Conservation (phyloP, 2,113 vertebrate genomes). For the Prunella himalayana region DNA sequence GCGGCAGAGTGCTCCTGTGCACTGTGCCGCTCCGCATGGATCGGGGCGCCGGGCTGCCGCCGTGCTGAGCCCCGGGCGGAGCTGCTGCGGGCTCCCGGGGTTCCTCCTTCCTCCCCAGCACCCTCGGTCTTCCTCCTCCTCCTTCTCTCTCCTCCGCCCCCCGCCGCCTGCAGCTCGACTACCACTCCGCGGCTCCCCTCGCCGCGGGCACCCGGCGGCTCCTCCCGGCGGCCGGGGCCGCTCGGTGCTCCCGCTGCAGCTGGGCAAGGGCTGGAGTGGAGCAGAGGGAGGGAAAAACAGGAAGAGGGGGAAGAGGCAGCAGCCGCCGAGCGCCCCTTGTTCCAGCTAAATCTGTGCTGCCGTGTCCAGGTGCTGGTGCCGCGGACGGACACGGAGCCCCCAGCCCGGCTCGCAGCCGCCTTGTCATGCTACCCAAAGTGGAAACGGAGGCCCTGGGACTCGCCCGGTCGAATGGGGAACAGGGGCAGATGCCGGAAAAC, state of each 20-base stretch:
- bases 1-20: background rate
- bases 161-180: background rate
- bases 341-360: conserved; percentile 62
- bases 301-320: conserved; percentile 4
- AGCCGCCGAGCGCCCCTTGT: background rate
- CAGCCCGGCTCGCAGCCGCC: conserved; percentile 78
- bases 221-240: conserved; percentile 1
- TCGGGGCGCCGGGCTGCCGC: conserved; percentile 5
- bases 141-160: conserved; percentile 12
- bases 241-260: background rate
- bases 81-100: conserved; percentile 1
- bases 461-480: conserved; percentile 93
- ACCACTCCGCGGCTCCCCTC: background rate
- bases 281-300: background rate
- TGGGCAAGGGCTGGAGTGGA: background rate
- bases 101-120: conserved; percentile 4
- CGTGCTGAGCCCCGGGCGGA: background rate
- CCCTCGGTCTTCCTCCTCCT: conserved; percentile 27
- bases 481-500: conserved; percentile 92
- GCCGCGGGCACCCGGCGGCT: conserved; percentile 6
- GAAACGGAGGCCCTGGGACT: conserved; percentile 93
- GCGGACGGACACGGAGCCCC: conserved; percentile 75
- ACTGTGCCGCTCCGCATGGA: conserved; percentile 29
- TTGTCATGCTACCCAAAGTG: conserved; percentile 97
- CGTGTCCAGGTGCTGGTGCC: conserved; percentile 81